Evolutionary conservation across 2,888 invertebrate species (phyloP).

Genomic region (Seira sanloemensis): DNA sequence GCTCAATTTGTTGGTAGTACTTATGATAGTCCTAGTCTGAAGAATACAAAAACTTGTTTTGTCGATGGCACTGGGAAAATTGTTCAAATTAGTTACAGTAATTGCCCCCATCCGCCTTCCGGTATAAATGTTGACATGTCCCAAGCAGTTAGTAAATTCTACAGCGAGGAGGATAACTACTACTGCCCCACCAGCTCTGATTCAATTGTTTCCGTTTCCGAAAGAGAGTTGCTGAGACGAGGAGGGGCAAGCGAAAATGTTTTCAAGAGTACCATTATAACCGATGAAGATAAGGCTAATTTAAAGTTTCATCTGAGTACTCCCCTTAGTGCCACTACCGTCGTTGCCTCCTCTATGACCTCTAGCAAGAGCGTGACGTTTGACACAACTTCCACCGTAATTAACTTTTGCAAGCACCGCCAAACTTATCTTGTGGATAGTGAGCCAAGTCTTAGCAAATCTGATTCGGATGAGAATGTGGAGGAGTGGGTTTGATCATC

Average conservation of each 20-base stretch:
- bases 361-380: conserved; percentile 25
- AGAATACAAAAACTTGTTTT: not conserved
- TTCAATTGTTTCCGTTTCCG: conserved; percentile 14
- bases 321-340: not conserved
- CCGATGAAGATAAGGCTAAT: conserved; percentile 11
- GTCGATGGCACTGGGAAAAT: not conserved
- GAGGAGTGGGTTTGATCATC: conserved; percentile 59
- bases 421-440: conserved; percentile 1
- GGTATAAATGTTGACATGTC: conserved; percentile 32
- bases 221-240: conserved; percentile 46
- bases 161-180: conserved; percentile 55
- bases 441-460: conserved; percentile 36
- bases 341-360: conserved; percentile 26
- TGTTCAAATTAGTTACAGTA: not conserved
- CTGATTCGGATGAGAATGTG: conserved; percentile 20
- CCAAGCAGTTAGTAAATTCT: conserved; percentile 36
- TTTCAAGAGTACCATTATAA: not conserved
- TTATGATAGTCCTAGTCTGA: not conserved
- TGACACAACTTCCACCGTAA: conserved; percentile 29
- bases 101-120: conserved; percentile 10
- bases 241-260: not conserved
- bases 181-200: conserved; percentile 33
- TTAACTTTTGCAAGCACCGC: conserved; percentile 31
- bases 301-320: conserved; percentile 34
- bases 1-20: conserved; percentile 41